A percentile compares a stretch with the other conserved stretches of the same genome.
Evolutionary conservation across 2,888 invertebrate genomes (phyloP).

Genomic region (Antitype chi): DNA sequence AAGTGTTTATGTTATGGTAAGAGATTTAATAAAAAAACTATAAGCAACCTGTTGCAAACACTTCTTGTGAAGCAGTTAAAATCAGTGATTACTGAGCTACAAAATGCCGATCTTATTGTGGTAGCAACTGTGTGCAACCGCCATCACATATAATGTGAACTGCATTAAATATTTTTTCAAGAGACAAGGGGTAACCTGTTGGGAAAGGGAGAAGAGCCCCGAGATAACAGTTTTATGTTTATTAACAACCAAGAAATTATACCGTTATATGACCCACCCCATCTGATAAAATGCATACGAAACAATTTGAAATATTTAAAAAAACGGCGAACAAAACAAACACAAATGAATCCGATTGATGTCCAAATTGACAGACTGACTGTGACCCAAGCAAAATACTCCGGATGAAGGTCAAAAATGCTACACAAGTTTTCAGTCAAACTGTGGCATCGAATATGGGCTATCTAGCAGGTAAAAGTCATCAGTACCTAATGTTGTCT

Average conservation of each 20-base stretch:
- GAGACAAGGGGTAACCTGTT: neutral
- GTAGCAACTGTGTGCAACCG: conserved; percentile 11
- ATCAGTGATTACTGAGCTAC: neutral
- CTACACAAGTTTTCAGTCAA: conserved; percentile 3
- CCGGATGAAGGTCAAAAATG: neutral
- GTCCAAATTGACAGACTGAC: conserved; percentile 1
- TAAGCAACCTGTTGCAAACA: neutral
- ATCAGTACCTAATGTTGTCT: neutral
- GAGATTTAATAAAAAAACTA: too few relatives aligned
- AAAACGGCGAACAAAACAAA: neutral
- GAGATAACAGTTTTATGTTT: neutral
- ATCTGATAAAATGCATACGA: neutral
- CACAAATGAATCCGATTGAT: conserved; percentile 12
- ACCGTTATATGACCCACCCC: conserved; percentile 1
- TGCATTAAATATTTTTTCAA: neutral
- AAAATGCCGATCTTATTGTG: neutral
- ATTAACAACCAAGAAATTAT: neutral
- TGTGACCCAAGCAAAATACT: conserved; percentile 1
- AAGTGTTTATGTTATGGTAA: conserved; percentile 11
- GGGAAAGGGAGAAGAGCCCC: neutral
- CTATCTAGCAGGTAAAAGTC: conserved; percentile 5
- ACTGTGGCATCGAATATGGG: conserved; percentile 6
- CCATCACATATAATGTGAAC: conserved; percentile 9
- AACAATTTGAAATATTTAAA: neutral
- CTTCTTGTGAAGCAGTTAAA: neutral